phyloP scores from a whole-genome alignment of 30 jellyfish, hydroid and myxozoan genomes.

The Mastigias papua region DNA sequence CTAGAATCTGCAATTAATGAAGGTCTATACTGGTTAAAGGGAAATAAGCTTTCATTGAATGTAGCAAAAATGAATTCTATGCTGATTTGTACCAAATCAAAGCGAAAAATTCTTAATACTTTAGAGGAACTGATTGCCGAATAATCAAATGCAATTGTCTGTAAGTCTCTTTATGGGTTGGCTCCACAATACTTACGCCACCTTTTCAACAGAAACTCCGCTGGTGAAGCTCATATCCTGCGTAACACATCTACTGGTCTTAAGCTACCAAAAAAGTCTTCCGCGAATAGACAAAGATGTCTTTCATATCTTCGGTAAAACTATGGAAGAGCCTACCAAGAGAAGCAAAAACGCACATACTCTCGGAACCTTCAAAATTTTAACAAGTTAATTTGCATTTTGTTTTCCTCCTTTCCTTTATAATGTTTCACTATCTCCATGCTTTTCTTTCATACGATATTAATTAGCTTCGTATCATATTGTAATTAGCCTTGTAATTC shows the following conservation, averaged over 20 bases:
- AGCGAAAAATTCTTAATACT: neutral
- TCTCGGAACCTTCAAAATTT: too few relatives aligned
- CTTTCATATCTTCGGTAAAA: neutral
- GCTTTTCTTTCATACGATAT: too few relatives aligned
- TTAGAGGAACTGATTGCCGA: neutral
- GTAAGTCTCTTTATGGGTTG: neutral
- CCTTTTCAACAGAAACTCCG: too few relatives aligned
- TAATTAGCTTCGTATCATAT: too few relatives aligned
- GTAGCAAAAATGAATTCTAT: too few relatives aligned
- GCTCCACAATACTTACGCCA: too few relatives aligned
- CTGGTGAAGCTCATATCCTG: too few relatives aligned
- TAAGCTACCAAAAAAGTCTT: neutral
- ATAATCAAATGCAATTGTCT: too few relatives aligned
- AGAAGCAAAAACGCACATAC: neutral
- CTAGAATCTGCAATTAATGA: neutral
- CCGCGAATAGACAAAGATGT: neutral
- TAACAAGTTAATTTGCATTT: too few relatives aligned
- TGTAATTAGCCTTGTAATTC: too few relatives aligned
- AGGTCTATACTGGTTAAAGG: neutral
- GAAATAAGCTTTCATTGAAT: neutral
- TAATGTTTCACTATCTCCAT: too few relatives aligned
- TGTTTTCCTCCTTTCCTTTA: too few relatives aligned
- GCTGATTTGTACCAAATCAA: neutral
- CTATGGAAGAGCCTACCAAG: neutral
- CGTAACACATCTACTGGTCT: neutral